Conservation (phyloP, 2,888 invertebrate genomes). For the Parnassius orleans region DNA sequence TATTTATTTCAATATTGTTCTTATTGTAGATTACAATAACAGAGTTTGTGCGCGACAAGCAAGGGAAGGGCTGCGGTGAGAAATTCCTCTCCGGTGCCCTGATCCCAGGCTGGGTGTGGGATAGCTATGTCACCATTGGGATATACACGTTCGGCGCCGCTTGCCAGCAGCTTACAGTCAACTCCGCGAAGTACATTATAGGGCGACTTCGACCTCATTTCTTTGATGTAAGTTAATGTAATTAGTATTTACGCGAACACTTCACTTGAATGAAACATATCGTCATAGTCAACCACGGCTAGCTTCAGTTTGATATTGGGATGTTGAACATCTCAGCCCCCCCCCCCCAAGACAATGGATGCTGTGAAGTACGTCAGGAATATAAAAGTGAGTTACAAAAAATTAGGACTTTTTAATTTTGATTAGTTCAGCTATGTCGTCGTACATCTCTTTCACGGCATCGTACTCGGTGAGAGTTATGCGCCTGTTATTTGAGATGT, state of each 20-base stretch:
- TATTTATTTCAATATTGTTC: too few relatives aligned
- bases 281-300: too few relatives aligned
- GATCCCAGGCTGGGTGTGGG: slow-evolving; percentile 83
- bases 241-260: too few relatives aligned
- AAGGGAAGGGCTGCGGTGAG: slow-evolving; percentile 58
- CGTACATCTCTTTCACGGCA: slow-evolving; percentile 98
- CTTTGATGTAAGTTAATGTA: slow-evolving; percentile 70
- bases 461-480: slow-evolving; percentile 98
- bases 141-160: slow-evolving; percentile 89
- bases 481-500: slow-evolving; percentile 98
- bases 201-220: slow-evolving; percentile 94
- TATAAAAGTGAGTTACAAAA: too few relatives aligned
- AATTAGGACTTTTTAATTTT: slow-evolving; percentile 91
- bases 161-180: slow-evolving; percentile 87
- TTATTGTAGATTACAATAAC: slow-evolving; percentile 51
- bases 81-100: slow-evolving; percentile 65
- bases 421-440: slow-evolving; percentile 96
- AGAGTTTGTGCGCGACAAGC: slow-evolving; percentile 54
- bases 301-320: too few relatives aligned
- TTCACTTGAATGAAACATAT: too few relatives aligned
- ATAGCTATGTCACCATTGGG: slow-evolving; percentile 83
- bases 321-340: too few relatives aligned
- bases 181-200: slow-evolving; percentile 89
- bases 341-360: too few relatives aligned
- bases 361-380: too few relatives aligned